Percentiles rank a stretch among this genome's conserved stretches.
Conservation (phyloP, 2,888 invertebrate species). For the Herminia tarsipennalis region DNA sequence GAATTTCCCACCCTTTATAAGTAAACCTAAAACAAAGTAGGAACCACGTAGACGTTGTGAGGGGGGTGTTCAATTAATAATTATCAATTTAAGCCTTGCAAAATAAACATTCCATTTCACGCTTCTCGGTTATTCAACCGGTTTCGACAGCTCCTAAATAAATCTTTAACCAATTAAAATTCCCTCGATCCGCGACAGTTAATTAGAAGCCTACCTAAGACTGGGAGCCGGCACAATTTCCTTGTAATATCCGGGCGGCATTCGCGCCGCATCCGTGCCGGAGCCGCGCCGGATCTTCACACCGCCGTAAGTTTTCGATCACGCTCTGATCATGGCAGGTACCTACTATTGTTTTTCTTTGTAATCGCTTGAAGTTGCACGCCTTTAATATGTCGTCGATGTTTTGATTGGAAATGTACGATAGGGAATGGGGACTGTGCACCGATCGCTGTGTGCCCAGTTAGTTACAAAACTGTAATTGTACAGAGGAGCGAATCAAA, state of each 20-base stretch:
- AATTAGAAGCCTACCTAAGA: constrained; percentile 8
- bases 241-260: constrained; percentile 45
- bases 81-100: neutral
- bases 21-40: neutral
- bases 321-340: constrained; percentile 21
- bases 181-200: constrained; percentile 1
- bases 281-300: constrained; percentile 16
- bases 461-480: neutral
- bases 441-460: neutral
- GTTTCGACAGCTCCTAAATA: neutral
- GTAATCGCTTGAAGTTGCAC: neutral
- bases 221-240: constrained; percentile 37
- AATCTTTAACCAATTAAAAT: constrained; percentile 7
- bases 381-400: neutral
- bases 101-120: neutral
- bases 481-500: neutral
- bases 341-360: constrained; percentile 2
- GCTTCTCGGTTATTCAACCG: too few relatives aligned
- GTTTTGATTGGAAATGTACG: neutral
- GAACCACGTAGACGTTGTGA: neutral
- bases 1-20: too few relatives aligned
- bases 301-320: constrained; percentile 39
- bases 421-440: neutral
- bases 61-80: neutral
- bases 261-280: constrained; percentile 33